These are phyloP conservation scores for Podotricha telesiphe DNA, from an alignment of 2,888 invertebrate species.

Conservation along the genomic window DNA sequence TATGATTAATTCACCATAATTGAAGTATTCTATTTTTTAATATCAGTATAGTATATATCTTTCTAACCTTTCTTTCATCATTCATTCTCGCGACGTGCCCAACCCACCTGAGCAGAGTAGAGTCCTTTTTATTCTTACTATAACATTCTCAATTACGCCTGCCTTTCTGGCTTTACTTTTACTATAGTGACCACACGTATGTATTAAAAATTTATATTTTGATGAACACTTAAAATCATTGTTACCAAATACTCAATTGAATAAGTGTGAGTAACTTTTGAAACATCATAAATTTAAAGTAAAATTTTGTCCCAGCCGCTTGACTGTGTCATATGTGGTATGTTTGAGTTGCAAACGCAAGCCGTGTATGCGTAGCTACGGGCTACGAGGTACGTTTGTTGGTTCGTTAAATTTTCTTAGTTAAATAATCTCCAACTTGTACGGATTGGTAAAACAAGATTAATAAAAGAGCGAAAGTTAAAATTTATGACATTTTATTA, in stretches of 20 bases:
- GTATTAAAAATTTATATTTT: not conserved
- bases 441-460: not conserved
- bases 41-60: too few species aligned
- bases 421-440: constrained; percentile 22
- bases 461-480: not conserved
- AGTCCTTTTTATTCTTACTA: too few species aligned
- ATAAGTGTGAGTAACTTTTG: not conserved
- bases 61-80: too few species aligned
- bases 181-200: too few species aligned
- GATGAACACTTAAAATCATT: not conserved
- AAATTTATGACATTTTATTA: not conserved
- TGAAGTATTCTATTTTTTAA: too few species aligned
- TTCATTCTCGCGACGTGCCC: too few species aligned
- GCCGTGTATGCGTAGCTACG: constrained; percentile 3
- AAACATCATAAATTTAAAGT: constrained; percentile 5
- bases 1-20: too few species aligned
- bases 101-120: too few species aligned
- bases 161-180: too few species aligned
- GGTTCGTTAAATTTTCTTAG: constrained; percentile 18
- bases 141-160: too few species aligned
- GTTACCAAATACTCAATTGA: not conserved
- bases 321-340: not conserved
- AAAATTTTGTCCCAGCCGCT: not conserved
- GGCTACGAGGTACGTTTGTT: not conserved
- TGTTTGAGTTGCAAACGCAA: constrained; percentile 24